Base-by-base conservation (phyloP, 2,888 invertebrate genomes). In the Acanthosepion pharaonis region DNA sequence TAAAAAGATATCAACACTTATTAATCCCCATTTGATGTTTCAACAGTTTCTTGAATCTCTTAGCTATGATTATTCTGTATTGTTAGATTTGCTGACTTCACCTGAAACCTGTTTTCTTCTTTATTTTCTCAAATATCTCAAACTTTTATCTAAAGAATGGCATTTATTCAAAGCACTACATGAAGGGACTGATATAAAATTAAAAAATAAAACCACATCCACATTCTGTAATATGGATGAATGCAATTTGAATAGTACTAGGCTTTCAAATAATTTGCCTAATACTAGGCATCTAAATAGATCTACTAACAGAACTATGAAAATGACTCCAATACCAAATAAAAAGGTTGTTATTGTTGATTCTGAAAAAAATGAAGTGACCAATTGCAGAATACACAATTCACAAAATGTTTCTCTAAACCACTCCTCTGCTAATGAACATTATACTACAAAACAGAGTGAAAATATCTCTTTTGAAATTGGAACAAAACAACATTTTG, bases 41-140 rank as follows among this genome's bases (percentile, higher is more conserved):
- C 94, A 95, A 11, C 95, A 95, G 93, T 96, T 96, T 94, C 93
- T 96, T 15, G 59, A 95, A 25, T 94, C 93, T 49, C 95, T 95
- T 25, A 95, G 95, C 8, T 96, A 95, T 95, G 97, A 97, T 95
- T 96, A 96, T 94, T 95, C 95, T 28, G 95, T 97, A 1, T 93
- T 97, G 8, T 94, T 97, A 28, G 97, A 97, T 95, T 95, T 96
- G 11, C 95, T 97, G 78, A 96, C 96, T 91, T 96, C 97, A n/a
- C 97, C 97, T 11, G 97, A 97, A 95, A 97, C 97, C 15, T 96
- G 96, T 94, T 97, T 96, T 94, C 95, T 97, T 5, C 91, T 95
- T 15, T 96, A 96, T 95, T 94, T 97, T 33, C 95, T 95, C 8
- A 94, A 95, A 28, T 96, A 96, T 94, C 95, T 97, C 48, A 96